Evolutionary conservation across 2,797 vertebrate species (phyloP).

Genomic region (Neosilurus hyrtlii): DNA sequence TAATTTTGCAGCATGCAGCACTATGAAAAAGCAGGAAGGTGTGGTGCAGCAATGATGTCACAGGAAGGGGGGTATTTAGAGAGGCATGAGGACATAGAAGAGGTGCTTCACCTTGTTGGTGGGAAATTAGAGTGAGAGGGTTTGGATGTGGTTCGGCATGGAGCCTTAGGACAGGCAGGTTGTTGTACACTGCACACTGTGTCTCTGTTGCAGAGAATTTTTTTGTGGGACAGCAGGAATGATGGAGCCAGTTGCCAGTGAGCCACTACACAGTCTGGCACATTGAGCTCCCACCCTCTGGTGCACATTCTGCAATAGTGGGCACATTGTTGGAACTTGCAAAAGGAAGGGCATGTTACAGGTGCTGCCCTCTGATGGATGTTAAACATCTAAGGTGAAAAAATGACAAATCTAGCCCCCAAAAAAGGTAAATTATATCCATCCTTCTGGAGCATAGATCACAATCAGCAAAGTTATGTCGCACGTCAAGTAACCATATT

Average conservation of each 20-base stretch:
- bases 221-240: conserved; percentile 56
- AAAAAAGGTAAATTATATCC: neutral
- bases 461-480: neutral
- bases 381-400: conserved; percentile 29
- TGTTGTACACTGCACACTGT: conserved; percentile 52
- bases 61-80: neutral
- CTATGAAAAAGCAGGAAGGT: neutral
- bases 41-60: conserved; percentile 6
- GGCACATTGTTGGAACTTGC: conserved; percentile 39
- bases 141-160: conserved; percentile 23
- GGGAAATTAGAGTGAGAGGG: conserved; percentile 2
- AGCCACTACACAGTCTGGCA: conserved; percentile 35
- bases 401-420: conserved; percentile 12
- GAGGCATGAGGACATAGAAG: neutral
- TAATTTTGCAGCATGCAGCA: neutral
- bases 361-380: conserved; percentile 33
- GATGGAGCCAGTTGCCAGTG: conserved; percentile 42
- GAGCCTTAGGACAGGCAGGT: conserved; percentile 41
- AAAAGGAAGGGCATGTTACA: conserved; percentile 1
- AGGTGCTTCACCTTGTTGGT: conserved; percentile 18
- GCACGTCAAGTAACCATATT: neutral
- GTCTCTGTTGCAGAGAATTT: conserved; percentile 52
- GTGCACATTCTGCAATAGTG: conserved; percentile 37
- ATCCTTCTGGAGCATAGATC: conserved; percentile 11
- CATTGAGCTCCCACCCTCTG: conserved; percentile 39